phyloP scores from a whole-genome alignment of 2,113 vertebrate species.

The Toxotes jaculatrix region DNA sequence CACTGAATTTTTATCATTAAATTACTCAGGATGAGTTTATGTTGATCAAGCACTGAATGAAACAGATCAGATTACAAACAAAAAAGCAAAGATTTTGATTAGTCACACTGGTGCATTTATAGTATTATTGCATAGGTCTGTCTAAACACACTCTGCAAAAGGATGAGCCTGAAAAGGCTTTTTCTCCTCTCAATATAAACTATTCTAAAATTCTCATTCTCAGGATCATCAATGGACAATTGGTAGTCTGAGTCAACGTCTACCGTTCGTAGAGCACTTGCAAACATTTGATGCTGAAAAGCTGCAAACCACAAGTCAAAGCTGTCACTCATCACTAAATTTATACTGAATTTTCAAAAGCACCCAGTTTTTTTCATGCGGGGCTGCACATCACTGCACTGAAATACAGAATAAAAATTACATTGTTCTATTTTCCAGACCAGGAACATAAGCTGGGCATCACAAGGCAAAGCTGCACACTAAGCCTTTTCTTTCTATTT shows the following conservation, averaged over 20 bases:
- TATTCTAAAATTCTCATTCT: not conserved
- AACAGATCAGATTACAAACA: not conserved
- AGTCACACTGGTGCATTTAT: no score
- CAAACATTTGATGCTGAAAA: not conserved
- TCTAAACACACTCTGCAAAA: no score
- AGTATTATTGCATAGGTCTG: no score
- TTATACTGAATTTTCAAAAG: not conserved
- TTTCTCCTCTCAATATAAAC: not conserved
- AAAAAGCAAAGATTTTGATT: not conserved
- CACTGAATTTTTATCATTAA: not conserved
- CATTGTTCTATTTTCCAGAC: not conserved
- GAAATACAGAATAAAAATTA: not conserved
- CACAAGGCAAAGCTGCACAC: not conserved
- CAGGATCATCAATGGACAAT: not conserved
- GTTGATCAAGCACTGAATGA: not conserved
- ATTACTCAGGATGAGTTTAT: not conserved
- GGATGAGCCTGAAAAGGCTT: no score
- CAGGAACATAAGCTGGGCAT: not conserved
- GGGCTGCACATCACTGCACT: not conserved
- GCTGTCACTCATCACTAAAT: not conserved
- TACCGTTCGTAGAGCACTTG: not conserved
- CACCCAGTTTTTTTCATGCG: not conserved
- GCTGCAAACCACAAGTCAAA: not conserved
- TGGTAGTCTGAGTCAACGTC: no score
- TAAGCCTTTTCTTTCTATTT: not conserved